These are phyloP conservation scores for Lepidostoma basale DNA, from an alignment of 1,140 invertebrate species.

Conservation along the genomic window DNA sequence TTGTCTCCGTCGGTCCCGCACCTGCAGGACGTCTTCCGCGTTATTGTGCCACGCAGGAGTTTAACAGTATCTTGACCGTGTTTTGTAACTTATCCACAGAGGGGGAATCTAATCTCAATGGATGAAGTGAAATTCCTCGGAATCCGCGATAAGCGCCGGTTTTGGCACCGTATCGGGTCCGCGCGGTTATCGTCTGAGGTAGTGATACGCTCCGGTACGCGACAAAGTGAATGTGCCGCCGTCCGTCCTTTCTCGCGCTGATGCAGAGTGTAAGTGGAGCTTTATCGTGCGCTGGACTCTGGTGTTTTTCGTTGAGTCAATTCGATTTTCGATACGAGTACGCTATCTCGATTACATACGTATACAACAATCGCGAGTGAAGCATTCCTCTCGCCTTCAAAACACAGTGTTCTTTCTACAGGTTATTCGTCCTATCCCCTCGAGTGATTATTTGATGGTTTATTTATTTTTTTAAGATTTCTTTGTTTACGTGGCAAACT, in stretches of 20 bases:
- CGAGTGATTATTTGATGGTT: no score
- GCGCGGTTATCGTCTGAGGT: background rate
- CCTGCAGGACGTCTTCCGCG: background rate
- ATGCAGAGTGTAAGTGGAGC: background rate
- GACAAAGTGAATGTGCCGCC: slow-evolving; percentile 24
- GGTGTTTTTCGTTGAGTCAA: no score
- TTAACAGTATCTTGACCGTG: background rate
- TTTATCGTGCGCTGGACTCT: background rate
- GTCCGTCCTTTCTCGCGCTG: slow-evolving; percentile 1
- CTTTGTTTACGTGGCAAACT: no score
- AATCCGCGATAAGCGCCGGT: slow-evolving; percentile 12
- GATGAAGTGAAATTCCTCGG: slow-evolving; percentile 33
- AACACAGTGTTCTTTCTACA: no score
- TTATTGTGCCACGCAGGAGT: background rate
- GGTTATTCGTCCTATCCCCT: no score
- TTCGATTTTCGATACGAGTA: no score
- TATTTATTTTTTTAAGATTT: no score
- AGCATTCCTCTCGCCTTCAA: no score
- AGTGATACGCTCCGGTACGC: slow-evolving; percentile 19
- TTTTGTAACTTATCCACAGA: background rate
- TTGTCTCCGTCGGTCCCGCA: background rate
- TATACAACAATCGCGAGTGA: no score
- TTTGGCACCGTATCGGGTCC: background rate
- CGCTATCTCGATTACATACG: no score
- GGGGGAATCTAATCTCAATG: slow-evolving; percentile 37